Evolutionary conservation across 2,113 vertebrate species (phyloP).

Genomic region (Cryptomyrus ogoouensis): DNA sequence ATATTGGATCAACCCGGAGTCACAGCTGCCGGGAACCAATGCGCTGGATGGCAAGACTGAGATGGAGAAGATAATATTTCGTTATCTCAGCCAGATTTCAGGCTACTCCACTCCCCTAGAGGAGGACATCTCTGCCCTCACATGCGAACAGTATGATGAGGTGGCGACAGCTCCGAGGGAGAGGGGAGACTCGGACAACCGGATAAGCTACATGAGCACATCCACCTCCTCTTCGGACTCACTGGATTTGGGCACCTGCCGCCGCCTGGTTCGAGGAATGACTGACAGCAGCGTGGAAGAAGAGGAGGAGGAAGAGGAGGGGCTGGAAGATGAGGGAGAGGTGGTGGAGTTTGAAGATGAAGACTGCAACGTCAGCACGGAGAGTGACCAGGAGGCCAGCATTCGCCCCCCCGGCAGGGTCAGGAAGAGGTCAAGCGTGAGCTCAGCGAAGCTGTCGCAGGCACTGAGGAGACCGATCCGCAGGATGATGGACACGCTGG

Average conservation of each 20-base stretch:
- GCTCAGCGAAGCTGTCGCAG: conserved; percentile 72
- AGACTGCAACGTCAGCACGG: conserved; percentile 42
- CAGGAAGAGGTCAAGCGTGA: conserved; percentile 66
- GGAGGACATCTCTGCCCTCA: not conserved
- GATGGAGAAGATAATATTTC: conserved; percentile 45
- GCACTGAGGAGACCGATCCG: conserved; percentile 78
- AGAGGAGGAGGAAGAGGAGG: conserved; percentile 58
- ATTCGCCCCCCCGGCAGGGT: conserved; percentile 61
- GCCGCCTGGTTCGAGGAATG: conserved; percentile 58
- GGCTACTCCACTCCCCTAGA: conserved; percentile 15
- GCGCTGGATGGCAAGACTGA: conserved; percentile 41
- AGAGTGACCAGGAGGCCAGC: conserved; percentile 70
- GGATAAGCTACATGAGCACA: conserved; percentile 89
- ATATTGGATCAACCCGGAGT: conserved; percentile 56
- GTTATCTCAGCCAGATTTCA: conserved; percentile 50
- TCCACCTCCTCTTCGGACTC: conserved; percentile 92
- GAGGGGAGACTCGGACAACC: conserved; percentile 48
- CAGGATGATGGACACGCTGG: conserved; percentile 87
- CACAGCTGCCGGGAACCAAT: conserved; percentile 25
- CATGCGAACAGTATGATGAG: not conserved
- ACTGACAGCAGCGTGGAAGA: conserved; percentile 75
- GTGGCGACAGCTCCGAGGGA: conserved; percentile 24
- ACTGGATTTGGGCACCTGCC: conserved; percentile 62
- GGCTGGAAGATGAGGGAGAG: conserved; percentile 44
- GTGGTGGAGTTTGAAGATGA: conserved; percentile 54